Conservation (phyloP, 92 coral and sea anemone genomes). For the Epizoanthus ramosus region DNA sequence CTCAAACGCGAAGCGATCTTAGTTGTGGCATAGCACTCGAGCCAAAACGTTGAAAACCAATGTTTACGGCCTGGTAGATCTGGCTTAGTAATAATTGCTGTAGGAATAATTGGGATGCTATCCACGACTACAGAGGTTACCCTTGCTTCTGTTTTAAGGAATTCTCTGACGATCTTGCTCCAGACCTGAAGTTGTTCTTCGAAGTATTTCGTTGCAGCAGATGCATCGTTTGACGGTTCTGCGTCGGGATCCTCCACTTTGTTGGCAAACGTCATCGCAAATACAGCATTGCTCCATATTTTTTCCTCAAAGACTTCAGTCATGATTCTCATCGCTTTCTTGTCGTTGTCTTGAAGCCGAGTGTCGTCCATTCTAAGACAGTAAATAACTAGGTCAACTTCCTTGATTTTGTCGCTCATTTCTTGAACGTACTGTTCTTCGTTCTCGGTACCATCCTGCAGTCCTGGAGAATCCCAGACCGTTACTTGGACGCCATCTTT, state of each 20-base stretch:
- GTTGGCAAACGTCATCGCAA: slow-evolving; percentile 12
- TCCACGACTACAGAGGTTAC: background rate
- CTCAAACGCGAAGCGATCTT: no score
- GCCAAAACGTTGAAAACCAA: slow-evolving; percentile 51
- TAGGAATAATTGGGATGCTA: slow-evolving; percentile 10
- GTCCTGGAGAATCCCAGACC: slow-evolving; percentile 63
- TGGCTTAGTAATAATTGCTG: background rate
- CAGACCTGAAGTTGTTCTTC: background rate
- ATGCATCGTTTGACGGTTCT: background rate
- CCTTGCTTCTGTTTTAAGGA: background rate
- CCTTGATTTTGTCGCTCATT: background rate
- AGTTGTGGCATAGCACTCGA: background rate
- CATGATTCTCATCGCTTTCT: slow-evolving; percentile 28
- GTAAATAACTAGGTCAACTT: slow-evolving; percentile 41
- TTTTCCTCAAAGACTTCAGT: slow-evolving; percentile 33
- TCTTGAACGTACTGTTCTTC: slow-evolving; percentile 18
- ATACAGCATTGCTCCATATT: slow-evolving; percentile 43
- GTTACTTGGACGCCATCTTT: background rate
- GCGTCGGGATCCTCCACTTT: slow-evolving; percentile 45
- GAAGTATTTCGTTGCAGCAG: background rate
- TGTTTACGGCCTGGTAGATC: slow-evolving; percentile 29
- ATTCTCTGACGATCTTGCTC: background rate
- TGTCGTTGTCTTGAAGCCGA: slow-evolving; percentile 4
- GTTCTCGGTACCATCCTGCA: slow-evolving; percentile 39
- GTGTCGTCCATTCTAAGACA: slow-evolving; percentile 53